Conservation (phyloP, 2,888 invertebrate genomes). For the Thyatira batis region DNA sequence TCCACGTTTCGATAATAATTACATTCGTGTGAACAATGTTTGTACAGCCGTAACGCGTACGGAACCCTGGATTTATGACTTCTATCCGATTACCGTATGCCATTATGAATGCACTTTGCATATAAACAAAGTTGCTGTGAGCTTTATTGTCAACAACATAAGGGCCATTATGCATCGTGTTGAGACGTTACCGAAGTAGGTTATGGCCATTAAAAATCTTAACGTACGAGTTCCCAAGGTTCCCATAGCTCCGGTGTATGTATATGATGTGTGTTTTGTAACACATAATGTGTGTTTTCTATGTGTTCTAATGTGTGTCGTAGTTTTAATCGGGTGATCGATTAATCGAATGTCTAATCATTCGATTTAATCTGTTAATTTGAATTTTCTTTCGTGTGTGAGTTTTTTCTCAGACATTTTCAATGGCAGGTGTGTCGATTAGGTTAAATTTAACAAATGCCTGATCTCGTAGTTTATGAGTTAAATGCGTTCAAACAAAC, state of each 20-base stretch:
- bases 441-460: too few species aligned
- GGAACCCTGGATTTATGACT: slow-evolving; percentile 48
- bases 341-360: neutral
- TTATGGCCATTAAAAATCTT: slow-evolving; percentile 38
- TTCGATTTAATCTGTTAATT: too few species aligned
- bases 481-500: too few species aligned
- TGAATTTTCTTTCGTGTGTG: too few species aligned
- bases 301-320: neutral
- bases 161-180: slow-evolving; percentile 2
- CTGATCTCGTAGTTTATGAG: too few species aligned
- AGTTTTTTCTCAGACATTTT: too few species aligned
- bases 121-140: slow-evolving; percentile 21
- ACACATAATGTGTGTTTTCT: slow-evolving; percentile 16
- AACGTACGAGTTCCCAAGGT: slow-evolving; percentile 30
- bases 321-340: neutral
- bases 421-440: too few species aligned
- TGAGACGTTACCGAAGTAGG: slow-evolving; percentile 20
- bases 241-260: slow-evolving; percentile 33
- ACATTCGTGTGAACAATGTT: slow-evolving; percentile 61
- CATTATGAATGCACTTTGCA: slow-evolving; percentile 50
- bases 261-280: slow-evolving; percentile 7
- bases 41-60: slow-evolving; percentile 53
- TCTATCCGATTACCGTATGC: slow-evolving; percentile 51
- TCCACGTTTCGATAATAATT: slow-evolving; percentile 48
- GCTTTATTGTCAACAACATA: slow-evolving; percentile 4